Evolutionary conservation across 1,140 invertebrate genomes (phyloP), one percentile per base, ranked within the genome.

Genomic region (Paraescarpia echinospica): DNA sequence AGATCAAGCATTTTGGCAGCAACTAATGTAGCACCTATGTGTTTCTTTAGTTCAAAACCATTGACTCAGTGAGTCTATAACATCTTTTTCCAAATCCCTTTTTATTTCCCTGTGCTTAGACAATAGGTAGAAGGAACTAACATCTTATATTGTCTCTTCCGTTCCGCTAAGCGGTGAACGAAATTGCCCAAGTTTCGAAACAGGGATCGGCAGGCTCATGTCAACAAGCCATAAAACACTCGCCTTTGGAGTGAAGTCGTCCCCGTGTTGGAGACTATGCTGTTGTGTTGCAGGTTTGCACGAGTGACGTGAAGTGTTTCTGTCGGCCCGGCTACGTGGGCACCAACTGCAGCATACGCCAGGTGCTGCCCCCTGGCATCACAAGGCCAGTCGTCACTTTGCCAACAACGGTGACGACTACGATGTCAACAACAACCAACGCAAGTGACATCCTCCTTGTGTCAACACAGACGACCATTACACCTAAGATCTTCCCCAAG

Each of bases 251-350:
- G 12, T 41, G 4, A 41, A 41, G 41, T 41, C 41, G 12, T 41
- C 41, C 41, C 4, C 12, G 41, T 41, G 41, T 41, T 4, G 12
- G 4, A 41, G 12, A 41, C 41, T 41, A n/a, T n/a, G 41, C 12
- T 12, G 8, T 91, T 91, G 35, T 41, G 9, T 34, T 48, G 14
- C 22, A 91, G 91, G 91, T 91, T 35, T 91, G 91, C n/a, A 91
- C 91, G 12, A 91, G 91, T n/a, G 91, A 91, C 14, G 34, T 91
- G n/a, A 34, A 33, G 48, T 91, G 91, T 48, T 91, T 22, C 48
- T 91, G 91, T 91, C 34, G 41, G 22, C 33, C 33, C 33, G 41
- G 48, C 41, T 91, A 48, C 33, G 48, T 59, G 1, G 91, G 91
- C 41, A 48, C 34, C 41, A 34, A 91, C 41, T 91, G 91, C 41